Evolutionary conservation across 2,888 invertebrate genomes (phyloP).

Genomic region (Pandemis heparana): DNA sequence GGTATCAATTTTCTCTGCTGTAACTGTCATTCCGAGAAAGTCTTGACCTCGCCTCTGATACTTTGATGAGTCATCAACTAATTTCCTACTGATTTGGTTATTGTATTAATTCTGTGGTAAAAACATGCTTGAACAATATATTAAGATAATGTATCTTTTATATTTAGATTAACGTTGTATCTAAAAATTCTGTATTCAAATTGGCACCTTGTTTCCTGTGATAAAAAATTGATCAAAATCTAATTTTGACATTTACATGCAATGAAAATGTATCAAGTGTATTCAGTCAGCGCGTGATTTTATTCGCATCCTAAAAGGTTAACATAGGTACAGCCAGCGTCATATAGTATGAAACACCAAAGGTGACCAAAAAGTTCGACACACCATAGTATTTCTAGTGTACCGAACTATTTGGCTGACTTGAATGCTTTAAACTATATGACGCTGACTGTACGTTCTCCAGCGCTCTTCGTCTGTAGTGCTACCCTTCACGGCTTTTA

Average conservation of each 20-base stretch:
- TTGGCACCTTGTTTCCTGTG: constrained; percentile 72
- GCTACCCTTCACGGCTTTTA: no score
- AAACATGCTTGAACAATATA: constrained; percentile 16
- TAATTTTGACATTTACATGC: constrained; percentile 60
- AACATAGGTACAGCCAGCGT: no score
- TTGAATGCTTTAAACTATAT: no score
- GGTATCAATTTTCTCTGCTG: neutral
- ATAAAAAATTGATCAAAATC: constrained; percentile 66
- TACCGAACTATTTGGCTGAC: no score
- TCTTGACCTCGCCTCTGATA: neutral
- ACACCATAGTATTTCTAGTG: no score
- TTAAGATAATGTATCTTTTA: constrained; percentile 26
- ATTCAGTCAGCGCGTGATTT: neutral
- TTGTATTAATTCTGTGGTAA: constrained; percentile 17
- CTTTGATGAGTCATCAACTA: neutral
- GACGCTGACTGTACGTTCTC: no score
- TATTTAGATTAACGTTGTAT: constrained; percentile 11
- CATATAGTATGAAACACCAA: no score
- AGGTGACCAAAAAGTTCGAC: no score
- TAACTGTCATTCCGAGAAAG: neutral
- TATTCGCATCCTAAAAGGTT: neutral
- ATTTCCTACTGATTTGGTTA: neutral
- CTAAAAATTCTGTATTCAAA: constrained; percentile 21
- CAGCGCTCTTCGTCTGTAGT: no score
- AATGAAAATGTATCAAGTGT: constrained; percentile 21